These are phyloP conservation scores for Bovichtus diacanthus DNA, from an alignment of 2,797 vertebrate genomes.

Conservation along the genomic window DNA sequence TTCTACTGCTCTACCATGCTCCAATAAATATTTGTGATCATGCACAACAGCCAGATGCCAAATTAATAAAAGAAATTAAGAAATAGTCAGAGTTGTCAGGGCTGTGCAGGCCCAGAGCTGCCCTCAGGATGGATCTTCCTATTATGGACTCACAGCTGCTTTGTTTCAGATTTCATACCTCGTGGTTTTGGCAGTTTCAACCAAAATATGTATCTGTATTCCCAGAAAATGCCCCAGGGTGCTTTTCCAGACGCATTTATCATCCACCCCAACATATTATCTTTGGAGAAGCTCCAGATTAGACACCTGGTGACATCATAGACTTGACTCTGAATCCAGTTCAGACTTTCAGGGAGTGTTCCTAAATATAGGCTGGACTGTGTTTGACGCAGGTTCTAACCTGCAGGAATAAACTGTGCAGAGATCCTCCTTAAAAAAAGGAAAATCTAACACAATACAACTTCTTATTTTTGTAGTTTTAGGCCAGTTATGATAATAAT, in stretches of 20 bases:
- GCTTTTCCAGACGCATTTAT: conserved; percentile 56
- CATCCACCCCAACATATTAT: conserved; percentile 36
- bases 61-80: conserved; percentile 45
- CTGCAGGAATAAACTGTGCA: neutral
- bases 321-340: conserved; percentile 26
- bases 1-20: conserved; percentile 18
- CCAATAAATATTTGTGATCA: conserved; percentile 53
- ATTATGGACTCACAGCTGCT: conserved; percentile 46
- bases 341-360: conserved; percentile 28
- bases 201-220: conserved; percentile 49
- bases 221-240: conserved; percentile 37
- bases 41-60: conserved; percentile 36
- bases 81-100: conserved; percentile 34
- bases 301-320: conserved; percentile 61
- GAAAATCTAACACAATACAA: neutral
- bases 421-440: neutral
- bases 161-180: conserved; percentile 29
- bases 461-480: conserved; percentile 8
- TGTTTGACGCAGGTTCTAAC: conserved; percentile 18
- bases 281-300: conserved; percentile 53
- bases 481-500: neutral
- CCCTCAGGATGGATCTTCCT: conserved; percentile 31
- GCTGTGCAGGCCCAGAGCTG: conserved; percentile 3
- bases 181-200: conserved; percentile 43
- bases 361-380: conserved; percentile 37